These are phyloP conservation scores for Misgurnus mizolepis DNA, from an alignment of 2,113 vertebrate species.

Conservation along the genomic window DNA sequence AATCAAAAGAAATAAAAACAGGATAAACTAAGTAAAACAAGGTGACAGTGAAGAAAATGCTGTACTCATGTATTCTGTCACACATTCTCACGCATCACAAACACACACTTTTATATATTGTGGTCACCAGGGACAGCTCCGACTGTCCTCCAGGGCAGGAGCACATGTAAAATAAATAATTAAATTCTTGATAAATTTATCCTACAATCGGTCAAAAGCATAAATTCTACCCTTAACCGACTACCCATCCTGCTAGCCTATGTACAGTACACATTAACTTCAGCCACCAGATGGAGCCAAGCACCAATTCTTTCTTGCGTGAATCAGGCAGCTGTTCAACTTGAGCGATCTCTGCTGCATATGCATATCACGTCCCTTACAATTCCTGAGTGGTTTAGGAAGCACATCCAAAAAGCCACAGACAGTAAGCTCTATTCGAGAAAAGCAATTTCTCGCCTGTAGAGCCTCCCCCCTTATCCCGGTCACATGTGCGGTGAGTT, in stretches of 20 bases:
- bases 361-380: conserved; percentile 48
- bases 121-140: background rate
- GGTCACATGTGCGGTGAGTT: background rate
- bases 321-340: conserved; percentile 12
- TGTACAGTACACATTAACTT: background rate
- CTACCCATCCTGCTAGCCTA: background rate
- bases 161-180: too few relatives aligned
- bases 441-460: conserved; percentile 57
- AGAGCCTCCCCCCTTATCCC: conserved; percentile 40
- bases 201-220: too few relatives aligned
- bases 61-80: background rate
- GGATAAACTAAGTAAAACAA: too few relatives aligned
- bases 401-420: conserved; percentile 50
- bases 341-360: conserved; percentile 43
- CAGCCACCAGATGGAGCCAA: conserved; percentile 51
- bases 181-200: too few relatives aligned
- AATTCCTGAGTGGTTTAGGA: conserved; percentile 50
- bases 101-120: conserved; percentile 16
- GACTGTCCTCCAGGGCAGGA: too few relatives aligned
- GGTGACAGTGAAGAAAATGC: conserved; percentile 23
- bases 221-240: background rate
- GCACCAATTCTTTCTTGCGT: conserved; percentile 31
- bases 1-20: too few relatives aligned
- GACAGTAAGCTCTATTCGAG: conserved; percentile 54
- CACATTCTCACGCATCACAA: conserved; percentile 34